phyloP scores from a whole-genome alignment of 2,113 vertebrate species.

The Calonectris borealis region DNA sequence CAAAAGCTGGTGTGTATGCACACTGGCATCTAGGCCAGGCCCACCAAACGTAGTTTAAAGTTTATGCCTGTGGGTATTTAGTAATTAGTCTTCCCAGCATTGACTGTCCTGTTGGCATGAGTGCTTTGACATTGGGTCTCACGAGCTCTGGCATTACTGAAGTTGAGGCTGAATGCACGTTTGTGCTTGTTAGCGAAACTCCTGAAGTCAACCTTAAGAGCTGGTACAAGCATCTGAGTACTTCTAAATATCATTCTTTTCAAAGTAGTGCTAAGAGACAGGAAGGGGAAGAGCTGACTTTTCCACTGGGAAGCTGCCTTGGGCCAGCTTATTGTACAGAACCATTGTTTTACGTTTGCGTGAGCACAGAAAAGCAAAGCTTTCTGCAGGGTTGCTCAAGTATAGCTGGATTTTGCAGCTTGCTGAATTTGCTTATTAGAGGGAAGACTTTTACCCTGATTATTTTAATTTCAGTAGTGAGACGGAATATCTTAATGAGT shows the following conservation, averaged over 20 bases:
- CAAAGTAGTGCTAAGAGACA: background rate
- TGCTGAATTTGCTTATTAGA: background rate
- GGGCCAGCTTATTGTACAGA: background rate
- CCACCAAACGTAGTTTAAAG: background rate
- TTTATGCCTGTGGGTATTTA: background rate
- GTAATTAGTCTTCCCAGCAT: background rate
- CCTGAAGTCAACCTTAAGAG: background rate
- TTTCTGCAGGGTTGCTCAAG: background rate
- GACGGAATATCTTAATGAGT: fast-evolving
- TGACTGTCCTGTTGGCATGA: background rate
- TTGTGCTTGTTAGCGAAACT: background rate
- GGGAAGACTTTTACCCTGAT: background rate
- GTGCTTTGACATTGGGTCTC: background rate
- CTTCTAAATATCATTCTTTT: background rate
- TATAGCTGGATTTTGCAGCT: background rate
- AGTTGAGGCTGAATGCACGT: background rate
- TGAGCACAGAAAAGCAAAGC: background rate
- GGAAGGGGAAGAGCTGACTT: background rate
- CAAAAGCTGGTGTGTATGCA: background rate
- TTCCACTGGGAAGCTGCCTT: background rate
- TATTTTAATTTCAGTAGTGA: background rate
- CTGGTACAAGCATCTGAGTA: background rate
- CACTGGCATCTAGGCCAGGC: background rate
- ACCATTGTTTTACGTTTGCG: background rate
- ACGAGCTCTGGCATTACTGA: background rate